Evolutionary conservation across 1,140 invertebrate species (phyloP).

Genomic region (Nymphalis io): DNA sequence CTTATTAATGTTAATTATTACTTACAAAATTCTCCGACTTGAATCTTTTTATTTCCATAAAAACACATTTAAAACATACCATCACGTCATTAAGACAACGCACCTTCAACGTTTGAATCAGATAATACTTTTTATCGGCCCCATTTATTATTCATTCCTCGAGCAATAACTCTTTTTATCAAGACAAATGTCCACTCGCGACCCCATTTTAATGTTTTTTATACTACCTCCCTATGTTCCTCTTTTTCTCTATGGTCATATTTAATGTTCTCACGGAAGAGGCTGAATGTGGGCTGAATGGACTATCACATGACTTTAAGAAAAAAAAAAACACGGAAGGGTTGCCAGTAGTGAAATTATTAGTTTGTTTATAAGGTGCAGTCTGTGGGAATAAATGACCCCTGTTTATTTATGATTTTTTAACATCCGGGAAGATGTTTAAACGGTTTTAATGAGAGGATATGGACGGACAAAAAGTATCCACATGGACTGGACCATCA

Average conservation of each 20-base stretch:
- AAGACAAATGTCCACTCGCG: constrained; percentile 69
- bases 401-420: constrained; percentile 56
- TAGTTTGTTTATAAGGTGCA: constrained; percentile 63
- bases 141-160: constrained; percentile 58
- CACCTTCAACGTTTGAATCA: constrained; percentile 43
- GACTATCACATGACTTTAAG: constrained; percentile 49
- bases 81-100: constrained; percentile 7
- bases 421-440: constrained; percentile 59
- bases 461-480: constrained; percentile 38
- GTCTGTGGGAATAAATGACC: constrained; percentile 66
- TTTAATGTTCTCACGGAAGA: constrained; percentile 76
- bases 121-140: constrained; percentile 50
- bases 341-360: constrained; percentile 67
- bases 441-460: constrained; percentile 40
- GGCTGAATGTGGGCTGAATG: constrained; percentile 50
- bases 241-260: constrained; percentile 61
- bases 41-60: constrained; percentile 2
- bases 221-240: constrained; percentile 42
- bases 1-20: constrained; percentile 3
- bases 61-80: constrained; percentile 4
- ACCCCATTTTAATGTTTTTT: constrained; percentile 62
- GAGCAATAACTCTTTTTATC: constrained; percentile 55
- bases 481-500: constrained; percentile 29
- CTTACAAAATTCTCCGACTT: constrained; percentile 1
- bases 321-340: constrained; percentile 72